Base-by-base conservation (phyloP, 1,140 invertebrate genomes). In the Diabrotica virgifera region DNA sequence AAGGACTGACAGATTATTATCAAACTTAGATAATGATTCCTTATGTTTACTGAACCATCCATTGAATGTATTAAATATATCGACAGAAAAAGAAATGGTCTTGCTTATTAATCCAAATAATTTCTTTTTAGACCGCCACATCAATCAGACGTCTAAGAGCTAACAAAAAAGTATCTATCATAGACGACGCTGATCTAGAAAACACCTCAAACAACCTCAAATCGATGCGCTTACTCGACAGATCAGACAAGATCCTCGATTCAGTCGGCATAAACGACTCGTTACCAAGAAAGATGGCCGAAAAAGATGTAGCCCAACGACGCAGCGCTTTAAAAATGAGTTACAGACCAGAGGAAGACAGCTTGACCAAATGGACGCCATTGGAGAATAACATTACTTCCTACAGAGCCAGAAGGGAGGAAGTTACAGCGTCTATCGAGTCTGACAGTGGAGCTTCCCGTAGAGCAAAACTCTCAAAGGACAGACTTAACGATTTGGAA, bases 231-330 rank as follows among this genome's bases (percentile, higher is more conserved):
- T 77, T 83, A 36, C 79, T 85, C 60, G 76, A 78, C 51, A 66
- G 78, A 63, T 81, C 84, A 5, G 85, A 86, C 59, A 85, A 86
- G 74, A 81, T 86, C 35, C 76, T 87, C 36, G 84, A 86, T 68
- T 81, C 77, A 61, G 83, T 85, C 3, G 85, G 85, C 5, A 68
- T 82, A 14, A 77, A 78, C 57, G 82, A 83, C 10, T 78, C 80
- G 6, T 67, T 69, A 0, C 69, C 73, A 5, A 76, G 79, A 59
- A 70, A 77, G 53, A 80, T 80, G n/a, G 68, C 81, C 13, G 78
- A 80, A 57, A 80, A 83, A 52, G 68, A 74, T 46, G 64, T 70
- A 12, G 63, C 68, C n/a, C 66, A 73, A 51, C 73, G 75, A 66
- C 79, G 82, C 57, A 78, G 81, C 63, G 82, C 82, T 58, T 76